A percentile compares a stretch with the other conserved stretches of the same genome.
These are phyloP conservation scores for Sparidentex hasta DNA, from an alignment of 2,797 vertebrate genomes.

Conservation along the genomic window DNA sequence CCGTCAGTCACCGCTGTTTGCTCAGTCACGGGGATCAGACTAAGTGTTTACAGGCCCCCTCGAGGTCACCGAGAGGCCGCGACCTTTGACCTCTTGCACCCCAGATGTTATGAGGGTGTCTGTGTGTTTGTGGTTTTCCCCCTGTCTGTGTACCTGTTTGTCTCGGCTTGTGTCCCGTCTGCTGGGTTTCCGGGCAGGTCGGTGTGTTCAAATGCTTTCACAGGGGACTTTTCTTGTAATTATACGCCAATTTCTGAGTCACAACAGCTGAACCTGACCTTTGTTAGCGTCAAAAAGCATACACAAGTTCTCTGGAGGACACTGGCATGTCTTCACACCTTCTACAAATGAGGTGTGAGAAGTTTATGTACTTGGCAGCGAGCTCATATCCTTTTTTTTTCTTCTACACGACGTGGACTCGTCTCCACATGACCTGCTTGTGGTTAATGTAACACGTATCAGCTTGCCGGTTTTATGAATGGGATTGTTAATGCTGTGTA, in stretches of 20 bases:
- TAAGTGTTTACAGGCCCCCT: slow-evolving; percentile 54
- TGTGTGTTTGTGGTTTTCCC: slow-evolving; percentile 6
- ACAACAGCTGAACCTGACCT: slow-evolving; percentile 17
- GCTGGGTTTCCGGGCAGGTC: background rate
- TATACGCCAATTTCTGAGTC: background rate
- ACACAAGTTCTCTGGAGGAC: background rate
- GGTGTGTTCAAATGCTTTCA: background rate
- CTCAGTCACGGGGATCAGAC: slow-evolving; percentile 57
- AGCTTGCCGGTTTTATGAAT: slow-evolving; percentile 40
- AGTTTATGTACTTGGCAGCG: slow-evolving; percentile 1
- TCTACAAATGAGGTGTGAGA: slow-evolving; percentile 28
- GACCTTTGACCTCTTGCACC: slow-evolving; percentile 54
- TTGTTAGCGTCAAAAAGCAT: background rate
- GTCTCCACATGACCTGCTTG: slow-evolving; percentile 22
- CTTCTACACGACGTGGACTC: slow-evolving; percentile 8
- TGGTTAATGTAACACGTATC: slow-evolving; percentile 21
- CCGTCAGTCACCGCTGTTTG: slow-evolving; percentile 59
- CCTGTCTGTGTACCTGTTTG: slow-evolving; percentile 4
- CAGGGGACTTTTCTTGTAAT: background rate
- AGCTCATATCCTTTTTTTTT: slow-evolving; percentile 13
- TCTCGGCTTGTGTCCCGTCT: background rate
- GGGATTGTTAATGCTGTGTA: slow-evolving; percentile 14
- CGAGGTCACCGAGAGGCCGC: slow-evolving; percentile 4
- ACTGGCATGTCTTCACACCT: slow-evolving; percentile 3
- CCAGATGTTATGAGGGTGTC: slow-evolving; percentile 32